phyloP scores from a whole-genome alignment of 2,113 vertebrate genomes.

The Salvelinus sp. region DNA sequence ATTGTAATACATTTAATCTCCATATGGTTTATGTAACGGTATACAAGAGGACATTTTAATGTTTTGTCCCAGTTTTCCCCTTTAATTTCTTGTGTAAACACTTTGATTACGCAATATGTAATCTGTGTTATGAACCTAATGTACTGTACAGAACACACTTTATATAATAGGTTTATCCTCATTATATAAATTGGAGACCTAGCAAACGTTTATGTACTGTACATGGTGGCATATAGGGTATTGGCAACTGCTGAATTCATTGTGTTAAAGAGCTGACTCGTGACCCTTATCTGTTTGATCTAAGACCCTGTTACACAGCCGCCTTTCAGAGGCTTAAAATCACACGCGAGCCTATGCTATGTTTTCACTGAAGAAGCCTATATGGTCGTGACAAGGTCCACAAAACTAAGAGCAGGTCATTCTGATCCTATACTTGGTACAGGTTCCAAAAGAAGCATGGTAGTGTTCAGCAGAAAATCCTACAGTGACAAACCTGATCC shows the following conservation, averaged over 20 bases:
- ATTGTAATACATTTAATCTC: neutral
- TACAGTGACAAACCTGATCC: neutral
- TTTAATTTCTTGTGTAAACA: constrained; percentile 14
- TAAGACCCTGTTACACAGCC: neutral
- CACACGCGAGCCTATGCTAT: neutral
- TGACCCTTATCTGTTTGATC: neutral
- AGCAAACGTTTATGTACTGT: neutral
- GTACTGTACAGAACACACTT: neutral
- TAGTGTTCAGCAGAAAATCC: neutral
- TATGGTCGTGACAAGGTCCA: neutral
- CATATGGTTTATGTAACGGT: too few relatives aligned
- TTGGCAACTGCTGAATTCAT: neutral
- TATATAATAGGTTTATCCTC: constrained; percentile 50
- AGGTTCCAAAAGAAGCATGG: neutral
- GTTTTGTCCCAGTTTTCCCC: too few relatives aligned
- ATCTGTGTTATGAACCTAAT: constrained; percentile 25
- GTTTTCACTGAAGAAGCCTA: neutral
- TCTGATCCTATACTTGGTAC: too few relatives aligned
- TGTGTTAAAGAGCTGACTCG: neutral
- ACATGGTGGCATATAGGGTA: constrained; percentile 9
- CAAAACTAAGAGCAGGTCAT: neutral
- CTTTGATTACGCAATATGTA: constrained; percentile 46
- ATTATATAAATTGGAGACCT: constrained; percentile 18
- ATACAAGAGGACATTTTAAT: too few relatives aligned
- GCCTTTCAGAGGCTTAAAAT: neutral